Percentiles rank a stretch among this genome's conserved stretches.
These are phyloP conservation scores for Chamaea fasciata DNA, from an alignment of 2,113 vertebrate species.

Conservation along the genomic window DNA sequence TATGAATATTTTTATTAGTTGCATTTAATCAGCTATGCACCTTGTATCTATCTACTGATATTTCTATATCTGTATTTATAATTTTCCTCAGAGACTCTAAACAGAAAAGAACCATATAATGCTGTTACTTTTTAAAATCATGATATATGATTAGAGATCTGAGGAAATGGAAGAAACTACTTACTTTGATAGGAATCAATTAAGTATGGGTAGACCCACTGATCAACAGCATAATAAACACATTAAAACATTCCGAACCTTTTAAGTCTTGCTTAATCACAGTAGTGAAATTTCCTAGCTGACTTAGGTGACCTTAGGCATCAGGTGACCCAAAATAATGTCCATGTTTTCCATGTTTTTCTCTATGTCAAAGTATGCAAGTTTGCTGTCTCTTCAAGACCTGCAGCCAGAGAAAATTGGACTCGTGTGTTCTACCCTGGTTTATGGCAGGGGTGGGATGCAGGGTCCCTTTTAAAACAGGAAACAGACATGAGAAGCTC, in stretches of 20 bases:
- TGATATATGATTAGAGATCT: neutral
- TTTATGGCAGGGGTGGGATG: neutral
- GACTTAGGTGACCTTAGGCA: neutral
- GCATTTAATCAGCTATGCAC: neutral
- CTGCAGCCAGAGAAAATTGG: neutral
- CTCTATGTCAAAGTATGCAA: accelerated
- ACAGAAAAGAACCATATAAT: neutral
- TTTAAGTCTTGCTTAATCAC: neutral
- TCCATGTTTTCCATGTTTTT: neutral
- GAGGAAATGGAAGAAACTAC: neutral
- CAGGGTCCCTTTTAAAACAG: neutral
- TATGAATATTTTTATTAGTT: neutral
- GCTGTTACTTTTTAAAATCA: neutral
- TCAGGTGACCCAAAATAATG: neutral
- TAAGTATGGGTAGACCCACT: neutral
- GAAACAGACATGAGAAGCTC: accelerated
- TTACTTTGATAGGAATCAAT: neutral
- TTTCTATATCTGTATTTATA: neutral
- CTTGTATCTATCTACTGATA: neutral
- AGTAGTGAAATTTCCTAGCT: neutral
- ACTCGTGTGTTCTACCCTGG: neutral
- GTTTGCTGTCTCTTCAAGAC: neutral
- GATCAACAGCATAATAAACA: neutral
- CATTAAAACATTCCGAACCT: neutral
- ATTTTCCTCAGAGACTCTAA: neutral